Base-by-base conservation (phyloP, 2,113 vertebrate species). In the Catagonus wagneri region DNA sequence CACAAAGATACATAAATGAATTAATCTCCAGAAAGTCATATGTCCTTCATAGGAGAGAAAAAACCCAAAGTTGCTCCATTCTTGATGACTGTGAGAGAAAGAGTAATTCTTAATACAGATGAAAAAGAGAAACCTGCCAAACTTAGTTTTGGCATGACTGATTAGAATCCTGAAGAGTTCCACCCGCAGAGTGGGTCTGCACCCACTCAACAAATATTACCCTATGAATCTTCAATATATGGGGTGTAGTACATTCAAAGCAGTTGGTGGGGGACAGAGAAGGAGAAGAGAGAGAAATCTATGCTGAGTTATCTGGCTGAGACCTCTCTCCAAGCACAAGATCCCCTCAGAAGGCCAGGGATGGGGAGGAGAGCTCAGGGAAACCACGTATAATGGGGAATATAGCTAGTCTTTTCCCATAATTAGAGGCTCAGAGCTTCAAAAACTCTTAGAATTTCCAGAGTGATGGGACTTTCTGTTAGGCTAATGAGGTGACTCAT, bases 1-100 rank as follows among this genome's bases (percentile, higher is more conserved):
- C 9, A 83, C 39, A 79, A 61, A 79, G 71, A 92, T 94, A 84
- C 39, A 12, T 36, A 66, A 86, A 66, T 63, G 56, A 95, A 92
- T 58, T 84, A 52, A 84, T 13, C 44, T 71, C 50, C 29, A 20
- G 20, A n/a, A 75, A 83, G 8, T 50, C 2, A 56, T 52, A 29
- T 29, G n/a, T 6, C 25, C 68, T 69, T 92, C 79, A 56, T 2
- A 83, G 52, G 60, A 78, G 11, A 71, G n/a, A 86, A 90, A 22
- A 52, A 66, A 36, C 36, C 1, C 8, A 17, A 3, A 63, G 10
- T 60, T 71, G 27, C 20, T 16, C 9, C 27, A 36, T 29, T 72
- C 22, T 50, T 90, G 61, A 61, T 58, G 44, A 84, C 13, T 71
- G 2, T 16, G 15, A 36, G 17, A 54, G 29, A 34, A n/a, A 44